Base-by-base conservation (phyloP, 2,888 invertebrate genomes). In the Nomada fucata region DNA sequence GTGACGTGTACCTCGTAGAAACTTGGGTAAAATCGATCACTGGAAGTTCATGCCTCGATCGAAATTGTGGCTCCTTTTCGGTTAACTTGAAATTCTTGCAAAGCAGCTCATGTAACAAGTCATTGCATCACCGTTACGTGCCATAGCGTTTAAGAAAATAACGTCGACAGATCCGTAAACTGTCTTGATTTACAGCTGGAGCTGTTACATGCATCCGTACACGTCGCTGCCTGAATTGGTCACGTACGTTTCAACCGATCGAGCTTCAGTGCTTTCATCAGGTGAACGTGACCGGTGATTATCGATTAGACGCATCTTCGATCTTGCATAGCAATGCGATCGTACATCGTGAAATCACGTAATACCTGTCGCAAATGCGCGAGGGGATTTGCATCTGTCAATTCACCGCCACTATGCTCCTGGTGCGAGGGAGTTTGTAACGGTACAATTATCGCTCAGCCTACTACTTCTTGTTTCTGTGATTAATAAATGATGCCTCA, bases 301-400 rank as follows among this genome's bases (percentile, higher is more conserved):
- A 88, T 88, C 78, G 86, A 88, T 87, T 83, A 79, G 75, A 67
- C 71, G 80, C 82, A 85, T 84, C 88, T 85, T 87, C 87, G 88
- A 86, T 88, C 82, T 78, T 77, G 88, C 80, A 85, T 88, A 64
- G 75, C 71, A 86, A 85, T 82, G 70, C 67, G 76, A 67, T 65
- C 83, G 77, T 82, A 85, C 86, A 85, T 88, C 82, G 82, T 85
- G 79, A 83, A 88, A 88, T 88, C 88, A 88, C 86, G 86, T 88
- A 88, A 83, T 79, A 76, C 76, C 79, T 79, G 82, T 85, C 88
- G 85, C 61, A 77, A 80, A 73, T 77, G 82, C 82, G 82, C 82
- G 52, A 77, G 60, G 82, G 82, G 85, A 86, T 88, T 86, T 83
- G 84, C 81, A 85, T 79, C 79, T 88, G 87, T 87, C 87, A 86